Base-by-base conservation (phyloP, 2,888 invertebrate species). In the Thecocarcelia acutangulata region DNA sequence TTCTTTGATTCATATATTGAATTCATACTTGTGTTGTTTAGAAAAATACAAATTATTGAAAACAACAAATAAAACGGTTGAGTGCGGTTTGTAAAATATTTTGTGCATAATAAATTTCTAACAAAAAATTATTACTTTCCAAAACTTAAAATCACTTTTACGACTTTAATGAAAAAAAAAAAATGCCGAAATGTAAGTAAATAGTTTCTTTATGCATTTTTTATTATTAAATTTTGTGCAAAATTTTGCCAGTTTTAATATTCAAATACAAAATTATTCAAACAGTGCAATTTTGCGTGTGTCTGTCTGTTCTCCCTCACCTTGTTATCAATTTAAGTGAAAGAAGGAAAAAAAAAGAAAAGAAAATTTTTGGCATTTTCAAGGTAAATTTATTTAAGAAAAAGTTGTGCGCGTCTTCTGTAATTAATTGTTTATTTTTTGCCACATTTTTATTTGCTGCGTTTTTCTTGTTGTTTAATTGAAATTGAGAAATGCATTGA, bases 381-480 rank as follows among this genome's bases (percentile, higher is more conserved):
- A 78, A 78, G 66, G 59, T 11, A 9, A 64, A 24, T 48, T 59
- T 33, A 15, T 44, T 69, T 46, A 52, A 3, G 66, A 52, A 58
- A n/a, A 46, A 61, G 11, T 52, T 69, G 12, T 61, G 44, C 21
- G 52, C 40, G 40, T 50, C 59, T 72, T 52, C 37, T 52, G 17
- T 3, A n/a, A 56, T 56, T 64, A 54, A 66, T 78, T 66, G 72
- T 66, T 58, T 48, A 37, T 28, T 58, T 72, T 63, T 44, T 15
- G 24, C 12, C 28, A 48, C 48, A n/a, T 40, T 12, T 74, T 46
- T 48, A 56, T 37, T 50, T 70, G 3, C 50, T 58, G n/a, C 33
- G 2, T 42, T 42, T 28, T 12, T n/a, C n/a, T n/a, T 13, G n/a
- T 61, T 24, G 42, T 52, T 50, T 28, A 66, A 68, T 52, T 15